phyloP scores from a whole-genome alignment of 2,113 vertebrate species.

The Chrysemys picta region DNA sequence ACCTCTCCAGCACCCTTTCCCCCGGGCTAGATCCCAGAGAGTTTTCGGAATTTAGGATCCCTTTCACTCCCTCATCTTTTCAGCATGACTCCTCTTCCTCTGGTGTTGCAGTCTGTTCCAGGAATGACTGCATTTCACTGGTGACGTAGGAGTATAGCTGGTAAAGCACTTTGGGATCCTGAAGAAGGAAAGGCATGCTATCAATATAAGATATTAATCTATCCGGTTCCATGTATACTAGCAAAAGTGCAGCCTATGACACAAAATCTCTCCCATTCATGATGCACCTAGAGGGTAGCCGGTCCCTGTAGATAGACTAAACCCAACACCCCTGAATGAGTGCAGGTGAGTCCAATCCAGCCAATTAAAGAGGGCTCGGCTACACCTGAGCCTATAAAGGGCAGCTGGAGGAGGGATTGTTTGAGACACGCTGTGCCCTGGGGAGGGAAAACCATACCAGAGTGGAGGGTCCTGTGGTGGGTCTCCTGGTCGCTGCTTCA shows the following conservation, averaged over 20 bases:
- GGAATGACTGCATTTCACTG: background rate
- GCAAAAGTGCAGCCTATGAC: background rate
- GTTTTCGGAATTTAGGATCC: background rate
- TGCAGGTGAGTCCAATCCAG: background rate
- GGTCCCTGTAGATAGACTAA: background rate
- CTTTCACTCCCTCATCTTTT: slow-evolving; percentile 3
- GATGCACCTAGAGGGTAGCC: background rate
- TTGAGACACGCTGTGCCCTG: background rate
- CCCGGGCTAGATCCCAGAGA: background rate
- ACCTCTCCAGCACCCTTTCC: background rate
- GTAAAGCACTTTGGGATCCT: background rate
- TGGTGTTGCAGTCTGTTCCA: background rate
- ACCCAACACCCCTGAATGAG: background rate
- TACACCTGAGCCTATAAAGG: background rate
- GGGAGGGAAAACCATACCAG: background rate
- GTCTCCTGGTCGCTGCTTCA: background rate
- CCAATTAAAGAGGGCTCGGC: background rate
- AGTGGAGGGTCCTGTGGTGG: background rate
- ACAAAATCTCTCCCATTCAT: background rate
- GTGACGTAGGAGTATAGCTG: background rate
- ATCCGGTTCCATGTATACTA: background rate
- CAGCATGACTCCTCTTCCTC: background rate
- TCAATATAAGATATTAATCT: background rate
- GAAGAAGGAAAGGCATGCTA: background rate
- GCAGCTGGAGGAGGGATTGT: background rate